phyloP scores from a whole-genome alignment of 2,888 invertebrate genomes.

The Lasioglossum zephyrum region DNA sequence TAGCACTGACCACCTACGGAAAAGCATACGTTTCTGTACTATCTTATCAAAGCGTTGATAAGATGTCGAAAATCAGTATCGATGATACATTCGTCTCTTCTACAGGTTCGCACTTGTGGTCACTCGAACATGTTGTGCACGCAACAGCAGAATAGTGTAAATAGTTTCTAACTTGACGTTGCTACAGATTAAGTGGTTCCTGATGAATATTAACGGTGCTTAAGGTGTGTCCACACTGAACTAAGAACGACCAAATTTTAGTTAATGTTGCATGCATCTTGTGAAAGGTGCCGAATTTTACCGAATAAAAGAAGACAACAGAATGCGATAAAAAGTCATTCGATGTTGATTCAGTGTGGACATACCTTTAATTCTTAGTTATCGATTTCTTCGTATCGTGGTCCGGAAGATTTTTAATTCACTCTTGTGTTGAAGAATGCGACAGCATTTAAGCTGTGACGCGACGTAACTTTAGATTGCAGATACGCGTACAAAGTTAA shows the following conservation, averaged over 20 bases:
- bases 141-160: not conserved
- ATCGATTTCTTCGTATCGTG: no score
- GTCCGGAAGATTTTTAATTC: not conserved
- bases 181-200: not conserved
- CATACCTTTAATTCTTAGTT: not conserved
- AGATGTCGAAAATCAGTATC: not conserved
- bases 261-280: not conserved
- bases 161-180: not conserved
- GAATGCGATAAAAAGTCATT: not conserved
- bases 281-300: not conserved
- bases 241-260: not conserved
- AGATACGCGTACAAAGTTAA: no score
- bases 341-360: not conserved
- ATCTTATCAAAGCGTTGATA: constrained; percentile 37
- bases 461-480: not conserved
- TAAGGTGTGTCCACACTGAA: not conserved
- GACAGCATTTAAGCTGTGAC: not conserved
- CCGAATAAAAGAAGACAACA: not conserved
- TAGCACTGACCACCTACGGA: not conserved
- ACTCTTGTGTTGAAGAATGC: not conserved
- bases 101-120: not conserved
- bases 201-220: not conserved
- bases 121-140: not conserved
- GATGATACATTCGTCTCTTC: not conserved
- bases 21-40: not conserved